Percentiles rank a stretch among this genome's conserved stretches.
Conservation (phyloP, 2,797 vertebrate species). For the Coilia nasus region DNA sequence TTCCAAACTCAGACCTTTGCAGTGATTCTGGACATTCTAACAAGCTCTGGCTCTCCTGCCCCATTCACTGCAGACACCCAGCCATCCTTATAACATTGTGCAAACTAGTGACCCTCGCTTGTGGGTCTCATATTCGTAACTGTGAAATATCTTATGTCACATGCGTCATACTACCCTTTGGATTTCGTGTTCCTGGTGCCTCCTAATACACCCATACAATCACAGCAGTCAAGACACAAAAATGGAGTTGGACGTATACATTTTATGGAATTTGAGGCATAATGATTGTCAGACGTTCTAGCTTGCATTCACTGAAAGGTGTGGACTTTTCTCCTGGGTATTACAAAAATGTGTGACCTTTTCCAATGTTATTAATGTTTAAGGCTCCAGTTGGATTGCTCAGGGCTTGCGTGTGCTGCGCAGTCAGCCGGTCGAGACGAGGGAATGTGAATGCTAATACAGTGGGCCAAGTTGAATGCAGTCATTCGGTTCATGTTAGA, state of each 20-base stretch:
- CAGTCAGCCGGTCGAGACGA: slow-evolving; percentile 44
- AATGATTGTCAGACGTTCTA: slow-evolving; percentile 73
- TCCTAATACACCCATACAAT: slow-evolving; percentile 56
- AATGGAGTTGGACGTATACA: slow-evolving; percentile 63
- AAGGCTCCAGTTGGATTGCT: slow-evolving; percentile 50
- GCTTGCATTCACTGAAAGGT: slow-evolving; percentile 64
- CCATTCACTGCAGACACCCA: slow-evolving; percentile 50
- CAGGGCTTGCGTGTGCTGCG: slow-evolving; percentile 52
- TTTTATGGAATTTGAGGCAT: slow-evolving; percentile 60
- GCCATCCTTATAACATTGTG: slow-evolving; percentile 10
- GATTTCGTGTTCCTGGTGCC: background rate
- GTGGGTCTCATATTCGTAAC: background rate
- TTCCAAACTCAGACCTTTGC: slow-evolving; percentile 45
- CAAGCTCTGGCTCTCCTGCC: slow-evolving; percentile 51
- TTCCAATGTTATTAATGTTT: slow-evolving; percentile 55
- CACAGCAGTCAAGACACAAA: slow-evolving; percentile 48
- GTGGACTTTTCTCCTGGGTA: slow-evolving; percentile 63
- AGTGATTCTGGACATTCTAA: slow-evolving; percentile 58
- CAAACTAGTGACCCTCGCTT: background rate
- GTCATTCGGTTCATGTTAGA: background rate
- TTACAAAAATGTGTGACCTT: slow-evolving; percentile 66
- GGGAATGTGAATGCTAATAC: slow-evolving; percentile 54
- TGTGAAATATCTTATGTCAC: background rate
- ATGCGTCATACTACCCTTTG: no score
- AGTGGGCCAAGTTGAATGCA: background rate